These are phyloP conservation scores for Rhadina sibilatrix DNA, from an alignment of 2,113 vertebrate genomes.

Conservation along the genomic window DNA sequence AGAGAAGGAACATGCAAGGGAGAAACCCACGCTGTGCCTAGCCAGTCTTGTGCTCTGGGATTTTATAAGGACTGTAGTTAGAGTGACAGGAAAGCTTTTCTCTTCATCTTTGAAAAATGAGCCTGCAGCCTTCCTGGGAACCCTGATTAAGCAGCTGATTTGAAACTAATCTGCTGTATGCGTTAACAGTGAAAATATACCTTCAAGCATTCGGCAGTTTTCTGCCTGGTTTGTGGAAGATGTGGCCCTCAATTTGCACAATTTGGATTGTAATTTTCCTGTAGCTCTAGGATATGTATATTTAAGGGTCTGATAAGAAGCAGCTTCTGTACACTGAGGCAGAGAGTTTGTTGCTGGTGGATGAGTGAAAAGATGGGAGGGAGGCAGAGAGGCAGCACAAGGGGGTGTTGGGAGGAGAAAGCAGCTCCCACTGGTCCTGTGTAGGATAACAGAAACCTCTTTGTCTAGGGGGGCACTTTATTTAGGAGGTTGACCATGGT, in stretches of 20 bases:
- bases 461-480: not conserved
- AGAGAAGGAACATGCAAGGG: not conserved
- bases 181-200: conserved; percentile 49
- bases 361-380: not conserved
- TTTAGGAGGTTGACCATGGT: not conserved
- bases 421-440: not conserved
- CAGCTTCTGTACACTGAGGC: not conserved
- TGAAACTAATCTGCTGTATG: conserved; percentile 45
- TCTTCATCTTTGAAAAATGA: conserved; percentile 19
- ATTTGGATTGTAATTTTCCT: conserved; percentile 38
- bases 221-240: conserved; percentile 15
- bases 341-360: not conserved
- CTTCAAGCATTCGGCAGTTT: not conserved
- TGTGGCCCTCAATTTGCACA: conserved; percentile 29
- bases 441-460: not conserved
- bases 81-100: conserved; percentile 10
- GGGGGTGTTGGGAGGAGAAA: not conserved
- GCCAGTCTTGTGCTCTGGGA: fast-evolving
- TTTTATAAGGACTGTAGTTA: not conserved
- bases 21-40: not conserved
- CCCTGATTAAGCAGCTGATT: conserved; percentile 46
- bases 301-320: conserved; percentile 43
- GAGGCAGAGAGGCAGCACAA: not conserved
- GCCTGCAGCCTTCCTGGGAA: conserved; percentile 30
- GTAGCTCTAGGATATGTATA: conserved; percentile 36